Evolutionary conservation across 2,113 vertebrate genomes (phyloP).

Genomic region (Paracanthobrama guichenoti): DNA sequence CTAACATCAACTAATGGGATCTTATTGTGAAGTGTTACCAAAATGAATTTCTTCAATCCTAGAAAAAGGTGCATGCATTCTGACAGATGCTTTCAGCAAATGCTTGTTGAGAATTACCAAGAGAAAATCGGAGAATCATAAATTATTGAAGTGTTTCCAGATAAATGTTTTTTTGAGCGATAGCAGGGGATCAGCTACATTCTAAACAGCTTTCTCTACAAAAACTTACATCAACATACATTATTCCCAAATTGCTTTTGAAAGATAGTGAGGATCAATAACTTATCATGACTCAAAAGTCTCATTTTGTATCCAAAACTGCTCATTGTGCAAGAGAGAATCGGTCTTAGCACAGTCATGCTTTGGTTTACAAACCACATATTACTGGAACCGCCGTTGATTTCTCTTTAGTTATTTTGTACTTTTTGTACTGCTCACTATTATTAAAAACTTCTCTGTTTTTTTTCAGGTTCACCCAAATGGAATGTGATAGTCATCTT

Average conservation of each 20-base stretch:
- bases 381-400: background rate
- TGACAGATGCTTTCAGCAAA: constrained; percentile 1
- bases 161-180: constrained; percentile 20
- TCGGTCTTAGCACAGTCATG: background rate
- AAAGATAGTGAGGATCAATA: constrained; percentile 35
- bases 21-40: background rate
- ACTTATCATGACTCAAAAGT: constrained; percentile 11
- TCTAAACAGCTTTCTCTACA: constrained; percentile 5
- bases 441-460: constrained; percentile 27
- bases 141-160: background rate
- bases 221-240: constrained; percentile 13
- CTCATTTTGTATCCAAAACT: constrained; percentile 7
- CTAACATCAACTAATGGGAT: background rate
- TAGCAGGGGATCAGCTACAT: background rate
- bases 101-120: background rate
- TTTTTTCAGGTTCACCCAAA: constrained; percentile 78
- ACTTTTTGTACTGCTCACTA: background rate
- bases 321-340: constrained; percentile 19
- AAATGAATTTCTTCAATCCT: background rate
- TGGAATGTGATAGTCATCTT: constrained; percentile 86
- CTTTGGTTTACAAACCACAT: background rate
- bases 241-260: background rate
- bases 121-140: background rate
- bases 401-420: background rate
- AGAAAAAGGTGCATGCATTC: background rate